A percentile compares a stretch with the other conserved stretches of the same genome.
Conservation (phyloP, 2,888 invertebrate species). For the Tethea ocularis region DNA sequence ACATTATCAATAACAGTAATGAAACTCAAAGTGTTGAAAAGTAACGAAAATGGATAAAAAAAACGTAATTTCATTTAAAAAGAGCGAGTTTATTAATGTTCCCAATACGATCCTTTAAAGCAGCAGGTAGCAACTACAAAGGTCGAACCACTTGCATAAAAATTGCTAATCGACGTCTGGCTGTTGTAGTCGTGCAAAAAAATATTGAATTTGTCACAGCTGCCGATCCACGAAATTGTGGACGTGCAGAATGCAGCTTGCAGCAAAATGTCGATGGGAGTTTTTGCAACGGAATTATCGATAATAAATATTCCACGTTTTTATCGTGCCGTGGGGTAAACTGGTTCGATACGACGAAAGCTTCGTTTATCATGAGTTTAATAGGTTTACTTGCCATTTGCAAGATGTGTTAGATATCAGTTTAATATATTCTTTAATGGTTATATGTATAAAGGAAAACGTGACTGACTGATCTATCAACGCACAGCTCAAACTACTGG, state of each 20-base stretch:
- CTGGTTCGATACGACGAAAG: conserved; percentile 13
- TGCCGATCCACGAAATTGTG: conserved; percentile 38
- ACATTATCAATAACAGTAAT: background rate
- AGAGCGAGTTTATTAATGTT: background rate
- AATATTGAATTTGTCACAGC: conserved; percentile 63
- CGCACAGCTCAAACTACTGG: no score
- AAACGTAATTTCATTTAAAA: background rate
- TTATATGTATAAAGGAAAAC: no score
- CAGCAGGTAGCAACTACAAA: conserved; percentile 43
- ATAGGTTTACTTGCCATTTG: background rate
- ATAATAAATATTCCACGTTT: conserved; percentile 3
- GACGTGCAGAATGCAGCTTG: conserved; percentile 12
- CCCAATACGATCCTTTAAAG: background rate
- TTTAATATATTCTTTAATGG: no score
- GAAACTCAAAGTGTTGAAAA: background rate
- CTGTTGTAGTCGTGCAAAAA: conserved; percentile 57
- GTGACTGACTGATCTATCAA: no score
- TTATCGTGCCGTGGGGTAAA: conserved; percentile 1
- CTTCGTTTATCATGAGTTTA: background rate
- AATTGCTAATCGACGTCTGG: conserved; percentile 67
- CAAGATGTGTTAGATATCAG: background rate
- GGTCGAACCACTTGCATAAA: conserved; percentile 47
- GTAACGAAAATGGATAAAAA: background rate
- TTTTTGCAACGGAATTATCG: background rate
- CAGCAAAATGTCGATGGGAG: conserved; percentile 24